Conservation (phyloP, 2,113 vertebrate genomes). For the Myrmecobius fasciatus region DNA sequence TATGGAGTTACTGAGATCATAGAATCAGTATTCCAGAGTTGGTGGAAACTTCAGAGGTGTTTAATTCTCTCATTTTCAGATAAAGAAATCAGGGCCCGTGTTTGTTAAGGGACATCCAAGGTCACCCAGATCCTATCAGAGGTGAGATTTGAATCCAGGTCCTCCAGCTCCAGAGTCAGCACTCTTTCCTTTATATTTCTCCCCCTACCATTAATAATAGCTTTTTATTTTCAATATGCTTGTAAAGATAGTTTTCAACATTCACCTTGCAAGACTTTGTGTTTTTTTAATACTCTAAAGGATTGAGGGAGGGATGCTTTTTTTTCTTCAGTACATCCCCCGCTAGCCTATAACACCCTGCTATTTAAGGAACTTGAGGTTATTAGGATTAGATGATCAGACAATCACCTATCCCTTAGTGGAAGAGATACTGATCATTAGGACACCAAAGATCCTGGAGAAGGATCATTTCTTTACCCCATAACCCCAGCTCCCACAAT, state of each 20-base stretch:
- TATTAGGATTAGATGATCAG: background rate
- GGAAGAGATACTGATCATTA: background rate
- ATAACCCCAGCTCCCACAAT: too few relatives aligned
- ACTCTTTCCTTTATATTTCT: background rate
- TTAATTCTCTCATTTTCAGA: background rate
- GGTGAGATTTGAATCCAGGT: background rate
- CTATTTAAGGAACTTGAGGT: background rate
- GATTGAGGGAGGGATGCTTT: background rate
- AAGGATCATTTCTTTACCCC: background rate
- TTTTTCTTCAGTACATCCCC: background rate
- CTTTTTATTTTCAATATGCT: too few relatives aligned
- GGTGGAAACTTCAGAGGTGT: background rate
- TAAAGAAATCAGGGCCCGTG: background rate
- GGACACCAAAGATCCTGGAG: background rate
- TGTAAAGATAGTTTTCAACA: too few relatives aligned
- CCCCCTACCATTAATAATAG: too few relatives aligned
- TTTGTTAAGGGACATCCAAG: background rate
- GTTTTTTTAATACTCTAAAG: background rate
- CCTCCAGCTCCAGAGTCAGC: background rate
- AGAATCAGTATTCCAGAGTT: background rate
- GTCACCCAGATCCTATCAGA: background rate
- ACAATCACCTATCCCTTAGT: background rate
- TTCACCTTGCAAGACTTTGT: too few relatives aligned
- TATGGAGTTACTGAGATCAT: background rate
- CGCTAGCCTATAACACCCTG: background rate